Evolutionary conservation across 2,888 invertebrate species (phyloP), one percentile per base, ranked within the genome.

Genomic region (Trilocha varians): DNA sequence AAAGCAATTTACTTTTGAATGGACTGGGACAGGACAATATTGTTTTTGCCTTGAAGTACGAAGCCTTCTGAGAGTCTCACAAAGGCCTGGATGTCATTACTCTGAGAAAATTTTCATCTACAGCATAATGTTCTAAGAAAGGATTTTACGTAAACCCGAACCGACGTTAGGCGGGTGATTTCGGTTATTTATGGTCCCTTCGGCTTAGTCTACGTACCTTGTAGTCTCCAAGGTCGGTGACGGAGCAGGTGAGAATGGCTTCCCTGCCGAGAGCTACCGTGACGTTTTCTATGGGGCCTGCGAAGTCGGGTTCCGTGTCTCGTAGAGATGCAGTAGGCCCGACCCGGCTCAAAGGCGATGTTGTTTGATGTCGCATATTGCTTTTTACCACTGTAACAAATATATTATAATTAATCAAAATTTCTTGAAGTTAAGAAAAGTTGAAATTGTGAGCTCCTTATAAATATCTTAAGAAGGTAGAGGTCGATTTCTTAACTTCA

Each of bases 231-330:
- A 93, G 83, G 55, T 91, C 90, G 32, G 89, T 89, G 3, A 93
- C 92, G 18, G 90, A 89, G 62, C 93, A 93, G 42, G 91, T 91
- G 5, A 93, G 87, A 4, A 91, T 82, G 1, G 93, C 93, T 61
- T 93, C 93, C 43, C 92, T 86, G 32, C 93, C 93, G 16, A 91
- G 87, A 5, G 92, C 89, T 6, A 91, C 91, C 1, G 93, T 93
- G 50, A 92, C 90, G 69, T 93, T 93, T 50, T 89, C 87, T 46
- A 93, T 92, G 17, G 90, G 89, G 36, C 89, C 90, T 39, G 87
- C 79, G 67, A 93, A 93, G 62, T 90, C 90, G 0, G 93, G 93
- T 50, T 88, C 89, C 16, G 76, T 64, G 47, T 86, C 87, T 25
- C 78, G 63, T 9, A 79, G 55, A 0, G 79, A 75, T 5, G 55